Base-by-base conservation (phyloP, 2,888 invertebrate species). In the Andricus curvator region DNA sequence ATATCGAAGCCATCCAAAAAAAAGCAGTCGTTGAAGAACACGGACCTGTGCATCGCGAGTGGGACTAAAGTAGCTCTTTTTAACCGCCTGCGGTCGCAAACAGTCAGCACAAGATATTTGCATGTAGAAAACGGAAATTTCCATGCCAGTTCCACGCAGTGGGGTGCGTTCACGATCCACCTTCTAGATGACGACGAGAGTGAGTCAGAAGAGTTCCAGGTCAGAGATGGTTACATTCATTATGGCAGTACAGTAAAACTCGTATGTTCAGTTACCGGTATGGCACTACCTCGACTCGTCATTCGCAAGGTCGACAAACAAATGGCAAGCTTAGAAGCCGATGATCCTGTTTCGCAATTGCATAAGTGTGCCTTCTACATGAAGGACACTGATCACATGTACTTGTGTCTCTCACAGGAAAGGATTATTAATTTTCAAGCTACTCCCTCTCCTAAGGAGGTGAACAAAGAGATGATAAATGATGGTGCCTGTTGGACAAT, bases 401-500 rank as follows among this genome's bases (percentile, higher is more conserved):
- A 99, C 93, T 95, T 99, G 79, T 99, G 99, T 91, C 94, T 99
- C 56, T 98, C 99, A 0, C 99, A 99, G 93, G 99, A 99, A 92
- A 95, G 99, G 86, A 99, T 99, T 86, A 99, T 99, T 88, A 99
- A 99, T 93, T 99, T 99, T 93, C 99, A 99, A 95, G 99, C 99
- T 1, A 99, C 99, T 0, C 98, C 98, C 0, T 99, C 99, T 92
- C 98, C 99, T 0, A 99, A 99, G 92, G 99, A 99, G 90, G 96
- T 97, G 0, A 98, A 98, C 93, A 98, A 99, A 90, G 99, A 99
- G 93, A 99, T 99, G 98, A 99, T 99, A 88, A 99, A 99, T 93
- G 99, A 99, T 91, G 99, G 99, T 8, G 99, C 99, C 0, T 99
- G 99, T 88, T 99, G 99, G 99, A 99, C 99, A 20, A 99, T 99